Evolutionary conservation across 2,888 invertebrate species (phyloP).

Genomic region (Pristionchus maxplancki): DNA sequence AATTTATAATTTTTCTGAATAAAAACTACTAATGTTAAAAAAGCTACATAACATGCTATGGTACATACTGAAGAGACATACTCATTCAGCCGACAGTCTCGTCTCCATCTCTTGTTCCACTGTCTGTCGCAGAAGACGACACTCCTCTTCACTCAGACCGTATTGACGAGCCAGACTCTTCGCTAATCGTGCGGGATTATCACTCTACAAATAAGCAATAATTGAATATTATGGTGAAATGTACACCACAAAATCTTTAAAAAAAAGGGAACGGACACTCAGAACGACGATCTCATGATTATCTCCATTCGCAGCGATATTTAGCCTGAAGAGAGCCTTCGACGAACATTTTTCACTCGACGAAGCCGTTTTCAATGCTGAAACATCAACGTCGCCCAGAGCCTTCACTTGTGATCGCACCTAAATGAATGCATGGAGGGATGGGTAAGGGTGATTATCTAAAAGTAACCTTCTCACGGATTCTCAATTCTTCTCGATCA

Average conservation of each 20-base stretch:
- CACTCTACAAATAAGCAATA: slow-evolving; percentile 56
- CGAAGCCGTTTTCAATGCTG: slow-evolving; percentile 19
- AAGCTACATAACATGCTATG: not conserved
- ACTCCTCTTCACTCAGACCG: slow-evolving; percentile 62
- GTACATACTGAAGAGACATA: not conserved
- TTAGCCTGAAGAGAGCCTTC: slow-evolving; percentile 54
- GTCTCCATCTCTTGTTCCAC: slow-evolving; percentile 62
- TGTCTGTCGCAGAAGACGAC: slow-evolving; percentile 62
- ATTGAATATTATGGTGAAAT: not conserved
- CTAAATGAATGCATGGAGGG: not conserved
- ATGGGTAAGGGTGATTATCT: not conserved
- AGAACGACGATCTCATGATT: slow-evolving; percentile 55
- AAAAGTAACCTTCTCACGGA: slow-evolving; percentile 54
- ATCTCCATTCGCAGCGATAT: slow-evolving; percentile 54
- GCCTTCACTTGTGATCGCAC: slow-evolving; percentile 50
- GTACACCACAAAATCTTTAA: not conserved
- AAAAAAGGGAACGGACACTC: slow-evolving; percentile 47
- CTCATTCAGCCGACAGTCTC: not conserved
- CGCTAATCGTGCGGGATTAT: slow-evolving; percentile 62
- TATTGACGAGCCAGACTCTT: slow-evolving; percentile 60
- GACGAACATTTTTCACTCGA: not conserved
- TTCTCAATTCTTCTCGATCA: slow-evolving; percentile 52
- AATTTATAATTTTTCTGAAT: not conserved
- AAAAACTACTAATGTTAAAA: too few relatives aligned
- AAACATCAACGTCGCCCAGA: slow-evolving; percentile 30